phyloP scores from a whole-genome alignment of 2,888 invertebrate species.

The Nematopogon swammerdamellus region DNA sequence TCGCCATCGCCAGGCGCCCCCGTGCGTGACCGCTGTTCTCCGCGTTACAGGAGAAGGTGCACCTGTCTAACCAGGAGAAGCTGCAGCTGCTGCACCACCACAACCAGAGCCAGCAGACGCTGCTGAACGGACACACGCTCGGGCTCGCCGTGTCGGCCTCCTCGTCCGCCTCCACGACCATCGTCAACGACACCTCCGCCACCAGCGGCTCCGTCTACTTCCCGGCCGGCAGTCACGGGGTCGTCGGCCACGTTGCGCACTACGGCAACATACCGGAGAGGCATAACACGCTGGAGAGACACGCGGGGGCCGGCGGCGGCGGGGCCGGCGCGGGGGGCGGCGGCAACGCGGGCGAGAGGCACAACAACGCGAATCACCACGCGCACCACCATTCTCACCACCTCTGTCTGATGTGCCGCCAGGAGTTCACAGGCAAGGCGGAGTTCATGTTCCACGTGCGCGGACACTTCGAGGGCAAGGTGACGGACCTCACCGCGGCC shows the following conservation, averaged over 20 bases:
- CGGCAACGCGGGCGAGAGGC: neutral
- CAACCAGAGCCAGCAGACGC: conserved; percentile 47
- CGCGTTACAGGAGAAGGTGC: conserved; percentile 48
- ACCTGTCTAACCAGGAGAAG: conserved; percentile 47
- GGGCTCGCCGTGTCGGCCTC: conserved; percentile 43
- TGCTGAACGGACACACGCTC: conserved; percentile 40
- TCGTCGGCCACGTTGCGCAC: conserved; percentile 22
- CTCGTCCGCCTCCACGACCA: conserved; percentile 28
- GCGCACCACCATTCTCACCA: conserved; percentile 35
- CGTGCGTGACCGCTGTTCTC: no score
- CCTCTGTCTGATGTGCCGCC: conserved; percentile 63
- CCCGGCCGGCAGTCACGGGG: conserved; percentile 34
- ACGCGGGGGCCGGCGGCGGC: neutral
- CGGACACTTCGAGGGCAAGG: conserved; percentile 61
- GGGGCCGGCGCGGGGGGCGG: neutral
- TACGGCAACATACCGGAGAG: conserved; percentile 33
- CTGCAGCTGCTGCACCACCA: conserved; percentile 45
- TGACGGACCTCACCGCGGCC: conserved; percentile 49
- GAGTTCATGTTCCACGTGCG: conserved; percentile 69
- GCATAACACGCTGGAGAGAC: conserved; percentile 27
- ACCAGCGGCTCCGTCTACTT: conserved; percentile 35
- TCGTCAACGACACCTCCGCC: conserved; percentile 34
- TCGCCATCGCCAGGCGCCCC: no score
- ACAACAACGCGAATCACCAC: conserved; percentile 3
- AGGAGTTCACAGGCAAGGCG: conserved; percentile 63